These are phyloP conservation scores for Syndactyla subalaris DNA, from an alignment of 2,797 vertebrate species.

Conservation along the genomic window DNA sequence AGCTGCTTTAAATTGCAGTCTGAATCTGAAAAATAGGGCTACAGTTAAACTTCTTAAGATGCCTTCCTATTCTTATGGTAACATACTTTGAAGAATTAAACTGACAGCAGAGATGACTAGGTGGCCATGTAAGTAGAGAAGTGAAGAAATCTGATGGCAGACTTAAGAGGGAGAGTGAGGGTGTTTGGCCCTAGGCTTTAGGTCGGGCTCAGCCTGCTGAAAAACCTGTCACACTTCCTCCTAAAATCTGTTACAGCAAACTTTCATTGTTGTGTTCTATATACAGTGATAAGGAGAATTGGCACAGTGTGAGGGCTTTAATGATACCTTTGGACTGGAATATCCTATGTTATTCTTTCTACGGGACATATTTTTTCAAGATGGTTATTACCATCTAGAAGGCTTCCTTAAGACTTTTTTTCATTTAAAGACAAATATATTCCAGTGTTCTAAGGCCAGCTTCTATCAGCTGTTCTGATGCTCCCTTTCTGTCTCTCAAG, in stretches of 20 bases:
- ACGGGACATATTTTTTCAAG: accelerated
- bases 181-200: neutral
- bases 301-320: neutral
- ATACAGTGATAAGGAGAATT: neutral
- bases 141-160: neutral
- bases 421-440: neutral
- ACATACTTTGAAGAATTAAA: neutral
- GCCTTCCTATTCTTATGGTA: neutral
- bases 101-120: neutral
- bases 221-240: neutral
- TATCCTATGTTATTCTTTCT: neutral
- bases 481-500: neutral
- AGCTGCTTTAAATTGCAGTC: neutral
- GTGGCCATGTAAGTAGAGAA: neutral
- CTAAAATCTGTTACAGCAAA: neutral
- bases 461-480: neutral
- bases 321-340: neutral
- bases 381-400: neutral
- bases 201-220: neutral
- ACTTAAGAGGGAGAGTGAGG: neutral
- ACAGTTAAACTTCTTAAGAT: neutral
- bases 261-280: neutral
- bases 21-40: neutral
- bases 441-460: neutral
- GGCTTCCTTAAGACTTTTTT: neutral